Percentiles rank a stretch among this genome's conserved stretches.
phyloP scores from a whole-genome alignment of 2,797 vertebrate species.

The Antennarius maculatus region DNA sequence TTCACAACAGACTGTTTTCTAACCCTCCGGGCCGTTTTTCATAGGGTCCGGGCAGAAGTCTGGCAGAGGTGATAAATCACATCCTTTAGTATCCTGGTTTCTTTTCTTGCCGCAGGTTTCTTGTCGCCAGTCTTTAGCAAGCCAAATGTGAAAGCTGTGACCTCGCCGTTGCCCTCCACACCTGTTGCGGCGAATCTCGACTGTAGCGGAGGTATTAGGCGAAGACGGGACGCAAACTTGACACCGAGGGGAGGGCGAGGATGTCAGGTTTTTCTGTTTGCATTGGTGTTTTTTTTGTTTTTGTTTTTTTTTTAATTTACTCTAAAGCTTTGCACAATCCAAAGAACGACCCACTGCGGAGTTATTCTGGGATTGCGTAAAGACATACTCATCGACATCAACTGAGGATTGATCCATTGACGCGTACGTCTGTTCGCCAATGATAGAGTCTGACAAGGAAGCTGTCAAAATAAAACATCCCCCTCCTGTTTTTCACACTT shows the following conservation, averaged over 20 bases:
- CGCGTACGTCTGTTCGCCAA: background rate
- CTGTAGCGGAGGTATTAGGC: conserved; percentile 51
- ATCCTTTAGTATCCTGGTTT: conserved; percentile 77
- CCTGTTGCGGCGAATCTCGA: conserved; percentile 78
- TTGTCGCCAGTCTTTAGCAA: conserved; percentile 84
- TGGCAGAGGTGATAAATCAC: conserved; percentile 83
- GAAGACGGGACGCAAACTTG: conserved; percentile 40
- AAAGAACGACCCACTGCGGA: background rate
- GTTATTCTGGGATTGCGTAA: background rate
- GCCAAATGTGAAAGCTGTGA: conserved; percentile 81
- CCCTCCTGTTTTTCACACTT: conserved; percentile 58
- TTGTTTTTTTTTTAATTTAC: no score
- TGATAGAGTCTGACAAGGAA: conserved; percentile 40
- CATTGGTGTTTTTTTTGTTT: no score
- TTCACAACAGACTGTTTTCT: conserved; percentile 72
- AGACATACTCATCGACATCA: no score
- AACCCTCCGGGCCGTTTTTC: conserved; percentile 71
- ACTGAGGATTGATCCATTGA: conserved; percentile 4
- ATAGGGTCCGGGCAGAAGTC: conserved; percentile 70
- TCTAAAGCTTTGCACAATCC: background rate
- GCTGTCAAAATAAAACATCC: conserved; percentile 45
- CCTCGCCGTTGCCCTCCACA: conserved; percentile 68
- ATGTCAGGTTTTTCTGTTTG: no score
- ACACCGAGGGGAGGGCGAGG: conserved; percentile 22
- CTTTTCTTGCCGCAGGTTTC: conserved; percentile 75